Percentiles rank a stretch among this genome's conserved stretches.
phyloP scores from a whole-genome alignment of 2,113 vertebrate species.

The Turnix velox region DNA sequence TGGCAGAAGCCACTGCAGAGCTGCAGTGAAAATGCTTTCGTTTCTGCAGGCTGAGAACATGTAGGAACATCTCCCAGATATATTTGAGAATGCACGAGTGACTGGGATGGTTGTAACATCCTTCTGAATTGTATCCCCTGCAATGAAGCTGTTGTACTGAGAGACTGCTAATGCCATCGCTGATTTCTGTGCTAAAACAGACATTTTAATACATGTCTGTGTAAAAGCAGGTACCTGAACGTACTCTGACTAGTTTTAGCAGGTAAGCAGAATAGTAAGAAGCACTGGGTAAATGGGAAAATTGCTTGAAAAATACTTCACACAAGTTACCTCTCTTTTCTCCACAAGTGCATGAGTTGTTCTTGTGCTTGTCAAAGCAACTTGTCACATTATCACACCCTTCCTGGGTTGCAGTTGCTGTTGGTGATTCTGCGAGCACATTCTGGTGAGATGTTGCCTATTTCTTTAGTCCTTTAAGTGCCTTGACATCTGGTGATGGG shows the following conservation, averaged over 20 bases:
- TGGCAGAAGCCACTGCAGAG: not conserved
- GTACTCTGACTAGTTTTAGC: not conserved
- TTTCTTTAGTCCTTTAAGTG: not conserved
- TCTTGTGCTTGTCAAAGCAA: not conserved
- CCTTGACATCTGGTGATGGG: not conserved
- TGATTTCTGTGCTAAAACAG: not conserved
- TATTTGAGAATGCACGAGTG: not conserved
- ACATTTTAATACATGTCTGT: not conserved
- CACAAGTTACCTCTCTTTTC: not conserved
- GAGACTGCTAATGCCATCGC: not conserved
- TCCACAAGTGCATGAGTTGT: fast-evolving
- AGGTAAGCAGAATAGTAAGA: not conserved
- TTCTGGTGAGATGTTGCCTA: fast-evolving
- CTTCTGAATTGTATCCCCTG: not conserved
- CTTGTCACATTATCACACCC: not conserved
- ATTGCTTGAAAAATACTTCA: not conserved
- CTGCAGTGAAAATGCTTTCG: not conserved
- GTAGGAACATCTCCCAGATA: not conserved
- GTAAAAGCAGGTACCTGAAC: not conserved
- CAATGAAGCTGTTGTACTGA: fast-evolving
- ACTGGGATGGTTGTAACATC: not conserved
- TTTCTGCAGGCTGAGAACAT: not conserved
- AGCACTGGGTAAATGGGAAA: not conserved
- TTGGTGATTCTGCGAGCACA: fast-evolving
- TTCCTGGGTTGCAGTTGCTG: not conserved